Evolutionary conservation across 2,113 vertebrate genomes (phyloP), one percentile per base, ranked within the genome.

Genomic region (Psettodes erumei): DNA sequence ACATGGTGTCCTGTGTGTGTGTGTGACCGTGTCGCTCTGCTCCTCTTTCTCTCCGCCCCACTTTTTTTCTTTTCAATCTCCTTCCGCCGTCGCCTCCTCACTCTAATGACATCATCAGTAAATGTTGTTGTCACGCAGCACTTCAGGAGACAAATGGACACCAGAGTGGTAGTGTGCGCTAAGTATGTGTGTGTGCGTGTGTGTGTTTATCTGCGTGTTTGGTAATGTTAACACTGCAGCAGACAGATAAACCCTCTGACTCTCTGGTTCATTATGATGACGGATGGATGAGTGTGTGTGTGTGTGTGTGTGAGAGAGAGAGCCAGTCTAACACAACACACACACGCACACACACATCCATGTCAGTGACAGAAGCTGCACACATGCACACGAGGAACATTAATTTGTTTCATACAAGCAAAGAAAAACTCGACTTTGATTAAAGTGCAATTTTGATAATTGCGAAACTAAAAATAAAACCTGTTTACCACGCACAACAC

Each of bases 31-130:
- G 19, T 54, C 27, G 53, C 27, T 37, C 38, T 38, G 32, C n/a
- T 62, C 51, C 45, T 50, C 21, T 81, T 63, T 60, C 4, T 3
- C 2, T 25, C 21, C 35, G 23, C 35, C 21, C 67, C 66, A n/a
- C n/a, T n/a, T n/a, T 47, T 70, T 73, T 32, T 74, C 55, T 54
- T 43, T 38, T 65, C 62, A 61, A 35, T 69, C 58, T 71, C 13
- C 1, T 74, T 33, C 54, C 61, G 56, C 47, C 48, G 38, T 72
- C n/a, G 58, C 64, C 48, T 11, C 58, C 65, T 47, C 30, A 8
- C 66, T 66, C 50, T 78, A 78, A 82, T 71, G 70, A 71, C 83
- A 81, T 83, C 62, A 85, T 82, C 69, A 63, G 54, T 85, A 77
- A 75, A 62, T 32, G 43, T n/a, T n/a, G n/a, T n/a, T 54, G 38